phyloP scores from a whole-genome alignment of 2,113 vertebrate genomes.

The Rattus norvegicus region GRCr8 NC_086034.1:27175501-27176000 shows the following conservation, averaged over 20 bases:
- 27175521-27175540: not conserved
- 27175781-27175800: not conserved
- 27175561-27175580: no score
- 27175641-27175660: not conserved
- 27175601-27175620: not conserved
- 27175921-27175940: not conserved
- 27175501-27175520: not conserved
- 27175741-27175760: not conserved
- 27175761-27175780: not conserved
- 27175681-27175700: no score
- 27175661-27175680: no score
- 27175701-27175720: not conserved
- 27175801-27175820: not conserved
- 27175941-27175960: not conserved
- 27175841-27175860: not conserved
- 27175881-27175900: not conserved
- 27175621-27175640: not conserved
- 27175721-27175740: not conserved
- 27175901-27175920: not conserved
- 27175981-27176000: not conserved
- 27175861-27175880: not conserved
- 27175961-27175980: no score
- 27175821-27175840: not conserved
- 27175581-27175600: not conserved
- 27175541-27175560: not conserved